Evolutionary conservation across 2,888 invertebrate genomes (phyloP).

Genomic region (Oscheius myriophilus): DNA sequence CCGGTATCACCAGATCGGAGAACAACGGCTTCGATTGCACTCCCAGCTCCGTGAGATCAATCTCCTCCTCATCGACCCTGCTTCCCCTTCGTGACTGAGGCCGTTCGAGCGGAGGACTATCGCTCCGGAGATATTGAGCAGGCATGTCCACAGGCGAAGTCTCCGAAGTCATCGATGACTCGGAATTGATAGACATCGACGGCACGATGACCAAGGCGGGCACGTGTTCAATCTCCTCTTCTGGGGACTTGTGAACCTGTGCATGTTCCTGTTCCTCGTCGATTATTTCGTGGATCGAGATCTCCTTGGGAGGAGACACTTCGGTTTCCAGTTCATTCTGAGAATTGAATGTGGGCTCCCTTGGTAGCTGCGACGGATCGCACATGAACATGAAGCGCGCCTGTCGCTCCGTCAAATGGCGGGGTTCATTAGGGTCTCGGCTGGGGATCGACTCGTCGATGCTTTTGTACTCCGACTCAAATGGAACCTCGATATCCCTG

Average conservation of each 20-base stretch:
- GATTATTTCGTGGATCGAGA: conserved; percentile 9
- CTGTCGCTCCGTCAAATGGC: conserved; percentile 46
- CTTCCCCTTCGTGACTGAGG: conserved; percentile 66
- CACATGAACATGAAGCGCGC: conserved; percentile 65
- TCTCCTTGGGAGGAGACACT: neutral
- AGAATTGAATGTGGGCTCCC: conserved; percentile 57
- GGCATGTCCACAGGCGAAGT: conserved; percentile 2
- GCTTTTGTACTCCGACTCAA: conserved; percentile 21
- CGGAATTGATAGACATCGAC: conserved; percentile 12
- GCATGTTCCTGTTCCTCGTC: conserved; percentile 13
- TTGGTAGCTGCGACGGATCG: conserved; percentile 65
- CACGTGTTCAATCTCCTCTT: conserved; percentile 1
- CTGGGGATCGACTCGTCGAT: conserved; percentile 27
- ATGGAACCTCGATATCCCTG: conserved; percentile 8
- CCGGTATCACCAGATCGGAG: conserved; percentile 30
- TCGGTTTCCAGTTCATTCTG: conserved; percentile 22
- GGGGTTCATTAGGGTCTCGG: conserved; percentile 32
- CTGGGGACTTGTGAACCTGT: neutral
- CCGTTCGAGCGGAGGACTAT: conserved; percentile 50
- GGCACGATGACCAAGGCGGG: conserved; percentile 20
- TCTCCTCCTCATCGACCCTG: conserved; percentile 54
- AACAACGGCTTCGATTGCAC: conserved; percentile 22
- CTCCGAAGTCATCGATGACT: conserved; percentile 3
- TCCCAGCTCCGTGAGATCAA: conserved; percentile 51
- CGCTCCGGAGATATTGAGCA: conserved; percentile 28